Conservation (phyloP, 92 coral and sea anemone genomes). For the Bergia sp. region DNA sequence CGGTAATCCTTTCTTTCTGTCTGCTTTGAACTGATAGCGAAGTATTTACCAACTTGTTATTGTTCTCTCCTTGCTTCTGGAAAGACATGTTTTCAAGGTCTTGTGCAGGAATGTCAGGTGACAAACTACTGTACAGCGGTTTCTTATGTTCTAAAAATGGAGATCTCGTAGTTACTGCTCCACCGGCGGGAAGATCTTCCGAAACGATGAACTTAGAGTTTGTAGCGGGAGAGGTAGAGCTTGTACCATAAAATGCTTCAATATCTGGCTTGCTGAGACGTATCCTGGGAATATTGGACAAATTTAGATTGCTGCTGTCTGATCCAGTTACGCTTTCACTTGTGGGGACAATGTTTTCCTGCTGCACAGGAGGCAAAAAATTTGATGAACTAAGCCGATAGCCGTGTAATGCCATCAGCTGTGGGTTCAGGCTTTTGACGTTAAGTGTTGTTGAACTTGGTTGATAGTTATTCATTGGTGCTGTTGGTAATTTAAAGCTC, state of each 20-base stretch:
- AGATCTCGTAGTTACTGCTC: not conserved
- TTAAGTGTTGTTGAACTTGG: not conserved
- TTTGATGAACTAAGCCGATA: not conserved
- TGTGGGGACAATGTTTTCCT: not conserved
- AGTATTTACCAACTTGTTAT: not conserved
- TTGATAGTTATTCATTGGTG: too few species aligned
- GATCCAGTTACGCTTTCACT: not conserved
- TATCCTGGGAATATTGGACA: not conserved
- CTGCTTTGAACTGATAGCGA: not conserved
- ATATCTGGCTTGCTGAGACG: not conserved
- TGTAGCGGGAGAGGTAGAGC: not conserved
- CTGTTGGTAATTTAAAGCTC: too few species aligned
- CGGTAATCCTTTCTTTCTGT: not conserved
- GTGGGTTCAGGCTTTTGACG: not conserved
- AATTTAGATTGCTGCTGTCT: too few species aligned
- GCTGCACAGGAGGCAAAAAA: not conserved
- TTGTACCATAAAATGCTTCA: not conserved
- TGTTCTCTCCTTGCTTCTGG: not conserved
- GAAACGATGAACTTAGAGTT: not conserved
- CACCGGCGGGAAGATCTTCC: not conserved
- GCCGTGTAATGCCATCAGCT: not conserved
- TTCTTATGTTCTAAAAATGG: not conserved
- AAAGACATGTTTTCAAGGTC: conserved; percentile 11
- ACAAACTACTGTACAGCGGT: not conserved
- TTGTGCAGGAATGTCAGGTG: not conserved